Evolutionary conservation across 2,888 invertebrate species (phyloP).

Genomic region (Leucophenga maculata): DNA sequence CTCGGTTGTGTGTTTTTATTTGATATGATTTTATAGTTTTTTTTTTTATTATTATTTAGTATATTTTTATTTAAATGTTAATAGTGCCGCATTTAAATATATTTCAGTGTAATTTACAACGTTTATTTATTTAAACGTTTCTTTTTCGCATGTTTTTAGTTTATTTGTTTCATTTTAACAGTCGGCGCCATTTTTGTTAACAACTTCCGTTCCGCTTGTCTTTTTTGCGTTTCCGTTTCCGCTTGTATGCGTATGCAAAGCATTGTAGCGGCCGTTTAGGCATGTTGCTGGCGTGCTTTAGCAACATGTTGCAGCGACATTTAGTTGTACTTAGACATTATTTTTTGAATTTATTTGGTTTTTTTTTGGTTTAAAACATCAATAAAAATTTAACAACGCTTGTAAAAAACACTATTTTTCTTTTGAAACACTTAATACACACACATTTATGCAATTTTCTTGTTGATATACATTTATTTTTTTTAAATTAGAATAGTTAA

Average conservation of each 20-base stretch:
- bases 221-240: conserved; percentile 28
- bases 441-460: conserved; percentile 33
- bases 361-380: conserved; percentile 49
- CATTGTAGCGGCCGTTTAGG: neutral
- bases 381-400: conserved; percentile 63
- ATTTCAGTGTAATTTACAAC: conserved; percentile 19
- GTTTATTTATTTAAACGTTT: conserved; percentile 1
- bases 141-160: neutral
- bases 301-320: conserved; percentile 17
- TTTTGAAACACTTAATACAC: conserved; percentile 40
- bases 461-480: conserved; percentile 12
- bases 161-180: neutral
- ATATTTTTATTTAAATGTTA: neutral
- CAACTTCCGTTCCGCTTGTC: conserved; percentile 4
- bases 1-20: no score
- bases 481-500: neutral
- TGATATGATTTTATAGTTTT: neutral
- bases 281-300: conserved; percentile 35
- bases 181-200: conserved; percentile 25
- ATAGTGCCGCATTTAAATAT: conserved; percentile 1
- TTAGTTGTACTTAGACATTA: conserved; percentile 24
- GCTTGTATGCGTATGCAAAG: conserved; percentile 12
- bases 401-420: conserved; percentile 60
- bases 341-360: conserved; percentile 18
- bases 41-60: neutral